Evolutionary conservation across 2,888 invertebrate genomes (phyloP), one percentile per base, ranked within the genome.

Genomic region (Melipona bicolor): DNA sequence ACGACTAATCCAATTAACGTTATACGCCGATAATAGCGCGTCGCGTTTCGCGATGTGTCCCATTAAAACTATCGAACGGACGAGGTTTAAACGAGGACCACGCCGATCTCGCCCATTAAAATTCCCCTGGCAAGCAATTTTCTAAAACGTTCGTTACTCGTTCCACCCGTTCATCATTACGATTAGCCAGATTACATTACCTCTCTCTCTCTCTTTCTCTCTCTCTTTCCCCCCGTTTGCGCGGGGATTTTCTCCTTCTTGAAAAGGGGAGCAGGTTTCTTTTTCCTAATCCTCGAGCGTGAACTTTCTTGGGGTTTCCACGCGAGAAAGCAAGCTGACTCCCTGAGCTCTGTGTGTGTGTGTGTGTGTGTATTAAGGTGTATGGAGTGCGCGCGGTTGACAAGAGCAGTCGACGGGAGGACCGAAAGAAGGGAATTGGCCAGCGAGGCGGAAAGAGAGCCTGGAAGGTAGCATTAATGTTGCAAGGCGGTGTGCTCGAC

Each of bases 381-480:
- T 74, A 59, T 4, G 19, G 32, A 67, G 24, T n/a, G 15, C 62
- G 15, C 62, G 56, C 54, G 72, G 73, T 73, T 64, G 61, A 65
- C 70, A 70, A 50, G 70, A 56, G 61, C 56, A 36, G 50, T 71
- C 27, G 50, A 43, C 59, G 24, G 36, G 15, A 36, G 62, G 19
- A 17, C 50, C 43, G 56, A 17, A 62, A 49, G 54, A 71, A 75
- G 67, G 50, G 67, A 76, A 77, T 77, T 69, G 79, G 56, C 15
- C 71, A 79, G 36, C 62, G 81, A 76, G 62, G 73, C 79, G 80
- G 78, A 81, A 85, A 72, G 72, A 62, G 73, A 27, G 74, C 21
- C 43, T 54, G 73, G 73, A 72, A 74, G 80, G 78, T 77, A 79
- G 83, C 85, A 86, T 90, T 89, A 87, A 89, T 89, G 87, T 89